These are phyloP conservation scores for Carterocephalus palaemon DNA, from an alignment of 2,888 invertebrate species.

Conservation along the genomic window DNA sequence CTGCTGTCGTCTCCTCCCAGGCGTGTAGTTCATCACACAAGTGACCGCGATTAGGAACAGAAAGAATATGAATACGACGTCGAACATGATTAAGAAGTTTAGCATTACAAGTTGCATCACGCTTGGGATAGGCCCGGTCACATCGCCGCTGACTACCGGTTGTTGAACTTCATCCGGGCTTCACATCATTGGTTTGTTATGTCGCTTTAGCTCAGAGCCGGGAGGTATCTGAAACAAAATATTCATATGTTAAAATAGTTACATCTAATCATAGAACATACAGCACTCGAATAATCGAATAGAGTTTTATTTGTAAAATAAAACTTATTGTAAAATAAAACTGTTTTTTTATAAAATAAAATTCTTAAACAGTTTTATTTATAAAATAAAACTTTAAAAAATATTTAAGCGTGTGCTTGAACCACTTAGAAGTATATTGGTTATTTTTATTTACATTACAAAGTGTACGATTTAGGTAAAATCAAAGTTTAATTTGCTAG, in stretches of 20 bases:
- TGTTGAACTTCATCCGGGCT: slow-evolving; percentile 9
- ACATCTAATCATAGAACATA: too few species aligned
- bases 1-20: slow-evolving; percentile 77
- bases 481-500: too few species aligned
- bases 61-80: slow-evolving; percentile 92
- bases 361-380: too few species aligned
- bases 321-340: too few species aligned
- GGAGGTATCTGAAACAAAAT: slow-evolving; percentile 24
- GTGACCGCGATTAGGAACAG: slow-evolving; percentile 90
- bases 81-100: slow-evolving; percentile 92
- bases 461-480: too few species aligned
- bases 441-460: too few species aligned
- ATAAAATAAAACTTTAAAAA: too few species aligned
- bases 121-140: slow-evolving; percentile 52
- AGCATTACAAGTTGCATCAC: slow-evolving; percentile 92
- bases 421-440: too few species aligned
- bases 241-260: neutral
- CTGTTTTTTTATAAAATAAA: too few species aligned
- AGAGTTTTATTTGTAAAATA: too few species aligned
- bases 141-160: slow-evolving; percentile 47
- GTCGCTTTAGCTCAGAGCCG: neutral
- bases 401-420: too few species aligned
- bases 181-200: slow-evolving; percentile 10
- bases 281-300: too few species aligned
- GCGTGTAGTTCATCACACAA: slow-evolving; percentile 89